Base-by-base conservation (phyloP, 2,888 invertebrate genomes). In the Smittia sp. region DNA sequence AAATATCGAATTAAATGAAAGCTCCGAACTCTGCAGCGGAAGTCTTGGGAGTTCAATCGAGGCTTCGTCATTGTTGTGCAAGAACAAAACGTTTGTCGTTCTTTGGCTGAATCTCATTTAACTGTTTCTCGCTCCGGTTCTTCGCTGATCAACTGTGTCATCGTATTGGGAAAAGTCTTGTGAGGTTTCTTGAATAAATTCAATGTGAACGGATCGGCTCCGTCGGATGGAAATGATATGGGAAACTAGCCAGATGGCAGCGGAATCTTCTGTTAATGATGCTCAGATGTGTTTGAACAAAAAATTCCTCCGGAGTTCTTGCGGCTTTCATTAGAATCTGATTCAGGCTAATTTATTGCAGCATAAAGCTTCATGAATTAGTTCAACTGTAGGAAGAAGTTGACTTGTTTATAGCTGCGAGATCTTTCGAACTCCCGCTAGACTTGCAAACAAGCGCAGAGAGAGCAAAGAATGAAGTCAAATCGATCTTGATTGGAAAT, bases 311-410 rank as follows among this genome's bases (percentile, higher is more conserved):
- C 11, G 15, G n/a, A 46, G 11, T 11, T 46, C n/a, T 46, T 46
- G 46, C 46, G 46, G 11, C 46, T 46, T 46, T 46, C 46, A 46
- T 46, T 46, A 46, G 46, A 46, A n/a, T 46, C 46, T 46, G 15
- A 46, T 46, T 46, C 46, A 7, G 46, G n/a, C 15, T 46, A n/a
- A 46, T 46, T 46, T 46, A 46, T 46, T 46, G 46, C 46, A 46
- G 15, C 46, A 46, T 46, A 46, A 46, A 46, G n/a, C n/a, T 46
- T n/a, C 46, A 46, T 46, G n/a, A 46, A 46, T 46, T 46, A n/a
- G 15, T 13, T 46, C n/a, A 11, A 46, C 2, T 46, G 46, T 46
- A 15, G 46, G 46, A 46, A 46, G 46, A 46, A 46, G 11, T 46
- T 46, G 46, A n/a, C 15, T 46, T 46, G 11, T 46, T 46, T 46